phyloP scores from a whole-genome alignment of 2,113 vertebrate species.

The Oxygymnocypris stewartii region DNA sequence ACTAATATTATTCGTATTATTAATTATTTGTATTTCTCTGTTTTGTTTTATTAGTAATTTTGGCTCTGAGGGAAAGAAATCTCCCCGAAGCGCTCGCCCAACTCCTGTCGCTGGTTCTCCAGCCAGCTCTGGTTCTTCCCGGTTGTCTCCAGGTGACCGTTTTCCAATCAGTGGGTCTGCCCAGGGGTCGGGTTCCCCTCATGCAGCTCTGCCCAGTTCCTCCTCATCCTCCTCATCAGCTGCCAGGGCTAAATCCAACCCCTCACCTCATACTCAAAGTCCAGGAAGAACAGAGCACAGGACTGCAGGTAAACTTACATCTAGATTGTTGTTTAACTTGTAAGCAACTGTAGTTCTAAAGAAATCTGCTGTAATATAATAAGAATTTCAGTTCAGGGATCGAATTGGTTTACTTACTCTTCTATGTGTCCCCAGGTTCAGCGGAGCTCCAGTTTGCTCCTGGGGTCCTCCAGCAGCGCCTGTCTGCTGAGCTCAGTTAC shows the following conservation, averaged over 20 bases:
- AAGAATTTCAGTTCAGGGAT: not conserved
- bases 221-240: constrained; percentile 30
- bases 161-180: constrained; percentile 62
- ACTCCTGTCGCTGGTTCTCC: constrained; percentile 70
- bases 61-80: constrained; percentile 72
- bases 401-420: not conserved
- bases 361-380: not conserved
- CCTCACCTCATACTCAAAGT: not conserved
- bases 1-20: not conserved
- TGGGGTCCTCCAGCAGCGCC: constrained; percentile 83
- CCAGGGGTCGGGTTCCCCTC: constrained; percentile 63
- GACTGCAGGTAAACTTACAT: constrained; percentile 20
- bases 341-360: not conserved
- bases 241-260: constrained; percentile 15
- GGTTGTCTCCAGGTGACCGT: constrained; percentile 66
- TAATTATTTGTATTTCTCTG: not conserved
- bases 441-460: constrained; percentile 82
- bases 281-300: constrained; percentile 10
- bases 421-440: not conserved
- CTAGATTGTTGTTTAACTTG: not conserved
- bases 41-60: constrained; percentile 62
- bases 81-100: constrained; percentile 71
- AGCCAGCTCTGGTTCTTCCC: constrained; percentile 64
- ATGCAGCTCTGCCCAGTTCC: constrained; percentile 47
- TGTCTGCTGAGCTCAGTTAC: constrained; percentile 88